phyloP scores from a whole-genome alignment of 1,140 invertebrate genomes.

The Cyclina sinensis region DNA sequence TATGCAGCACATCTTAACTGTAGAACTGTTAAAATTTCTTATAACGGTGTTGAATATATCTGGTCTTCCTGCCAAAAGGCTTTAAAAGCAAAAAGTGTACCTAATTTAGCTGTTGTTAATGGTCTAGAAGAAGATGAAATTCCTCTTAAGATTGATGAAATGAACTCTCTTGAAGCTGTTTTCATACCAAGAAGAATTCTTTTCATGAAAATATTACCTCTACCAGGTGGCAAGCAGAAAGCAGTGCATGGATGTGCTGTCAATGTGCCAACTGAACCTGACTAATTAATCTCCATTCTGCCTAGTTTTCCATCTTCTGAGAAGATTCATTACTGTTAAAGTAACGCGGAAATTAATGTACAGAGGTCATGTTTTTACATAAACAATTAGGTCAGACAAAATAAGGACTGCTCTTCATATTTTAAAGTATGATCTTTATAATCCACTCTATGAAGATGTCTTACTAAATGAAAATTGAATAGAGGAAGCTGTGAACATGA shows the following conservation, averaged over 20 bases:
- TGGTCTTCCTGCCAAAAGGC: slow-evolving; percentile 33
- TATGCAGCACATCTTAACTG: slow-evolving; percentile 36
- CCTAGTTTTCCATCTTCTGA: slow-evolving; percentile 45
- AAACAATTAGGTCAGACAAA: slow-evolving; percentile 37
- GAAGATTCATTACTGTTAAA: slow-evolving; percentile 22
- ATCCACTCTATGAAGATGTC: slow-evolving; percentile 43
- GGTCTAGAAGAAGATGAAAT: slow-evolving; percentile 51
- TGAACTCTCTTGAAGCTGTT: slow-evolving; percentile 47
- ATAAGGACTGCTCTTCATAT: slow-evolving; percentile 21
- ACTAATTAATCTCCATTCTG: slow-evolving; percentile 31
- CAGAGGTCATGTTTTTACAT: slow-evolving; percentile 27
- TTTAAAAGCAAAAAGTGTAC: slow-evolving; percentile 41
- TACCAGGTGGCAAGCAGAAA: slow-evolving; percentile 47
- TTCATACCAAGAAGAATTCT: slow-evolving; percentile 50
- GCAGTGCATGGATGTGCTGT: slow-evolving; percentile 37
- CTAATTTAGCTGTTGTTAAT: slow-evolving; percentile 49
- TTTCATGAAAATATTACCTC: slow-evolving; percentile 52
- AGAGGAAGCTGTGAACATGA: slow-evolving; percentile 39
- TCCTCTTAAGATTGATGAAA: slow-evolving; percentile 38
- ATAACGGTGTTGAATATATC: slow-evolving; percentile 44
- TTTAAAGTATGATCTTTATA: slow-evolving; percentile 41
- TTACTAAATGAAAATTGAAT: slow-evolving; percentile 23
- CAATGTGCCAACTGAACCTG: slow-evolving; percentile 46
- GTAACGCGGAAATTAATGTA: slow-evolving; percentile 14
- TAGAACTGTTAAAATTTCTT: slow-evolving; percentile 40